Evolutionary conservation across 2,888 invertebrate species (phyloP).

Genomic region (Coleophora flavipennella): DNA sequence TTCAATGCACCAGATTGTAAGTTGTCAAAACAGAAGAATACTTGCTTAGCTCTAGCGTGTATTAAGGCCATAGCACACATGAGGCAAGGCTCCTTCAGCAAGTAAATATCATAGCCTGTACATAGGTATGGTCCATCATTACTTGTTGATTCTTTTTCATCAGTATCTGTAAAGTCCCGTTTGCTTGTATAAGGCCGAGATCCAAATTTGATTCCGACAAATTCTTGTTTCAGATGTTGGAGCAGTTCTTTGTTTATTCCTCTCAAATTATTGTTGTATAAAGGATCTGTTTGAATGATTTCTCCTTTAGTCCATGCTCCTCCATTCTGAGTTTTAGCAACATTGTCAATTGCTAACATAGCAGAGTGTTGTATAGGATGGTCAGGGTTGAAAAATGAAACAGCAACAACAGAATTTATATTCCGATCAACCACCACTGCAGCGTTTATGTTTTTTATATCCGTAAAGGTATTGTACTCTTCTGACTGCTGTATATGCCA

Average conservation of each 20-base stretch:
- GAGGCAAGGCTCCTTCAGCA: slow-evolving; percentile 89
- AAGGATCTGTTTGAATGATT: too few relatives aligned
- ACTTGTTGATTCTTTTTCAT: slow-evolving; percentile 10
- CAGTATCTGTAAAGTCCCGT: slow-evolving; percentile 23
- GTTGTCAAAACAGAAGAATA: slow-evolving; percentile 80
- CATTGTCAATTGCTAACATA: slow-evolving; percentile 89
- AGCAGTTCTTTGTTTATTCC: slow-evolving; percentile 58
- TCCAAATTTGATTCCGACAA: slow-evolving; percentile 54
- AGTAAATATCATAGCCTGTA: slow-evolving; percentile 89
- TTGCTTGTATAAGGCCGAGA: slow-evolving; percentile 47
- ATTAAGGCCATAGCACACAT: slow-evolving; percentile 97
- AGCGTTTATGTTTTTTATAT: slow-evolving; percentile 29
- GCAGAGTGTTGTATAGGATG: slow-evolving; percentile 87
- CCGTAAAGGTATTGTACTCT: slow-evolving; percentile 12
- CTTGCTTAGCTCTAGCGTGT: slow-evolving; percentile 87
- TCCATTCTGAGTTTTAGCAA: slow-evolving; percentile 86
- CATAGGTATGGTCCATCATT: slow-evolving; percentile 81
- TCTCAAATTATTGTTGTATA: slow-evolving; percentile 11
- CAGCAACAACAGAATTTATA: slow-evolving; percentile 75
- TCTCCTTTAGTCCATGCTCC: slow-evolving; percentile 74
- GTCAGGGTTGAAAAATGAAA: slow-evolving; percentile 71
- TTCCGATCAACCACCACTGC: slow-evolving; percentile 83
- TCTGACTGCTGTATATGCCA: slow-evolving; percentile 25
- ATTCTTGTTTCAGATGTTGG: slow-evolving; percentile 38
- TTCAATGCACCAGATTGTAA: slow-evolving; percentile 78